A percentile compares a stretch with the other conserved stretches of the same genome.
Evolutionary conservation across 1,140 invertebrate species (phyloP).

Genomic region (Polyergus mexicanus): DNA sequence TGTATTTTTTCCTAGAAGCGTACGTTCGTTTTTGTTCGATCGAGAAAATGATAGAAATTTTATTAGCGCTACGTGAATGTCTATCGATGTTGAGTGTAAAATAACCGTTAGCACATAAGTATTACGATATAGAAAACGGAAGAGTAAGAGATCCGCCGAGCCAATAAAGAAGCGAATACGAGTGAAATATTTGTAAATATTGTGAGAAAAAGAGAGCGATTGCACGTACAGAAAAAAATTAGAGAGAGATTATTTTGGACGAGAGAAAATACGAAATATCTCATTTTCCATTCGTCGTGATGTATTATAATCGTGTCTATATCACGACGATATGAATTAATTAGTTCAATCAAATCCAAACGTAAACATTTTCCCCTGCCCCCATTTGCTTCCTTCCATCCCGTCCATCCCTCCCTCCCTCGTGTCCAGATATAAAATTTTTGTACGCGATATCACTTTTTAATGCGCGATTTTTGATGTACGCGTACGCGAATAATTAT

Average conservation of each 20-base stretch:
- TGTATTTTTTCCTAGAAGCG: slow-evolving; percentile 12
- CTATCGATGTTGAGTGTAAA: slow-evolving; percentile 82
- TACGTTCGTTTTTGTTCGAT: neutral
- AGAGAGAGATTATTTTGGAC: slow-evolving; percentile 50
- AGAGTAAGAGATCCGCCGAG: slow-evolving; percentile 3
- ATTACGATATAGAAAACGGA: slow-evolving; percentile 66
- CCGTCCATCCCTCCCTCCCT: neutral
- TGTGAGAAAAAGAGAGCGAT: slow-evolving; percentile 53
- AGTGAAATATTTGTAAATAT: slow-evolving; percentile 74
- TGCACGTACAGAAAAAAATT: neutral
- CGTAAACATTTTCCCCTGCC: neutral
- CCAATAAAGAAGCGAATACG: neutral
- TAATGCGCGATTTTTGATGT: neutral
- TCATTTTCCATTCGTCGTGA: slow-evolving; percentile 42
- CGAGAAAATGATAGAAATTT: slow-evolving; percentile 63
- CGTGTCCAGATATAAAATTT: slow-evolving; percentile 10
- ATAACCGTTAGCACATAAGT: slow-evolving; percentile 80
- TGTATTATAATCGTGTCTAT: slow-evolving; percentile 61
- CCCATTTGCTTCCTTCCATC: neutral
- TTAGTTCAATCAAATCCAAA: slow-evolving; percentile 7
- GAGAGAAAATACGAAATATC: neutral
- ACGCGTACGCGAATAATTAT: slow-evolving; percentile 34
- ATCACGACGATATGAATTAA: slow-evolving; percentile 13
- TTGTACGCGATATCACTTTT: slow-evolving; percentile 6
- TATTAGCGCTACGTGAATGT: slow-evolving; percentile 78